Base-by-base conservation (phyloP, 2,797 vertebrate species). In the Sebastiscus albofasciatus region DNA sequence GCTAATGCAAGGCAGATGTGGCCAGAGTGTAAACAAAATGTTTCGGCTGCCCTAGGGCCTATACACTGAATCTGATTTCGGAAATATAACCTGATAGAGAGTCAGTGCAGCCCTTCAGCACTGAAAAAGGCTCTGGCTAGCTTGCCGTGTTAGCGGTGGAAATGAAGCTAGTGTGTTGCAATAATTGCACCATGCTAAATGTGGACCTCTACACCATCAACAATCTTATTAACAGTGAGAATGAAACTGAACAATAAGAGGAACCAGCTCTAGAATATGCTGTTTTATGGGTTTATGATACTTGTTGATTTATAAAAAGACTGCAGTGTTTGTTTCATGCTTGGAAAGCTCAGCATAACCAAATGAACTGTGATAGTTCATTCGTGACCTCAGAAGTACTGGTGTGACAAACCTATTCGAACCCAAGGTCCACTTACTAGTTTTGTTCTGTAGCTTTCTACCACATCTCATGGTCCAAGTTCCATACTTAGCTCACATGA, bases 1-100 rank as follows among this genome's bases (percentile, higher is more conserved):
- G 33, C n/a, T 69, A 55, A 69, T 67, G 66, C 26, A 46, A 65
- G 24, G 9, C 71, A 85, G 73, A 71, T 77, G 56, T 69, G 13
- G 10, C 6, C 42, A 29, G 8, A 29, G 14, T 42, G 24, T 27
- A 56, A 67, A 74, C 29, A 33, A 20, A n/a, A 46, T 34, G 9
- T 36, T 75, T 42, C 3, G 8, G 13, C 46, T 16, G n/a, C 27
- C 6, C 24, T 42, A 42, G 39, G 39, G 39, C 39, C 39, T 71
- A 5, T 31, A 27, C 6, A 20, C 33, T 65, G 6, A 49, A 39
- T 29, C 12, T 1, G 18, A 18, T 58, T 56, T 67, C 10, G 7
- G 3, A 22, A 34, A 61, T 16, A 10, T 22, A 22, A 54, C 4
- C n/a, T 29, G 22, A 61, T 26, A 24, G 49, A 54, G 9, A 27